A percentile compares a stretch with the other conserved stretches of the same genome.
These are phyloP conservation scores for Pocota personata DNA, from an alignment of 2,888 invertebrate species.

Conservation along the genomic window DNA sequence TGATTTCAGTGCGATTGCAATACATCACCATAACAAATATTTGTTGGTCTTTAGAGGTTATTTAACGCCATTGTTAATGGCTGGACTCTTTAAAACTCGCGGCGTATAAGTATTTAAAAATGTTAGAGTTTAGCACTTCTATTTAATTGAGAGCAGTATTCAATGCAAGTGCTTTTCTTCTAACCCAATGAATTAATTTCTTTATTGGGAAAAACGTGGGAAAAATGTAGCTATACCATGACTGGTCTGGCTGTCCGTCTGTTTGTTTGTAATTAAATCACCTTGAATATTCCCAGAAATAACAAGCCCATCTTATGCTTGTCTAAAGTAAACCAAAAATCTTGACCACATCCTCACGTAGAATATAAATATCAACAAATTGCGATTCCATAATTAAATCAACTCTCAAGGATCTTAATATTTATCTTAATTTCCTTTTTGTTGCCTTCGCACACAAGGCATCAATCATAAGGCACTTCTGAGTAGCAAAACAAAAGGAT, in stretches of 20 bases:
- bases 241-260: background rate
- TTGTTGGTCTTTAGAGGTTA: no score
- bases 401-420: conserved; percentile 27
- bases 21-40: no score
- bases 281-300: background rate
- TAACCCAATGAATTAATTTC: no score
- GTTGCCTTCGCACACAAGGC: background rate
- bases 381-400: conserved; percentile 55
- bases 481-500: conserved; percentile 28
- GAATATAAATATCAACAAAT: conserved; percentile 25
- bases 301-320: background rate
- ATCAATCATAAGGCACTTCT: conserved; percentile 28
- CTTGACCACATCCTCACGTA: background rate
- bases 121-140: no score
- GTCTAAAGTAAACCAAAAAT: background rate
- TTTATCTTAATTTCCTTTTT: conserved; percentile 30
- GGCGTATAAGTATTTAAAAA: no score
- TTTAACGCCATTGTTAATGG: no score
- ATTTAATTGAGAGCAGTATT: no score
- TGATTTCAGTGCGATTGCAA: no score
- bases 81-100: no score
- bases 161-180: no score
- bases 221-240: no score
- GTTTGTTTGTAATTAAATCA: background rate
- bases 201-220: no score